A percentile compares a stretch with the other conserved stretches of the same genome.
These are phyloP conservation scores for Haplotaxodon microlepis DNA, from an alignment of 2,113 vertebrate genomes.

Conservation along the genomic window DNA sequence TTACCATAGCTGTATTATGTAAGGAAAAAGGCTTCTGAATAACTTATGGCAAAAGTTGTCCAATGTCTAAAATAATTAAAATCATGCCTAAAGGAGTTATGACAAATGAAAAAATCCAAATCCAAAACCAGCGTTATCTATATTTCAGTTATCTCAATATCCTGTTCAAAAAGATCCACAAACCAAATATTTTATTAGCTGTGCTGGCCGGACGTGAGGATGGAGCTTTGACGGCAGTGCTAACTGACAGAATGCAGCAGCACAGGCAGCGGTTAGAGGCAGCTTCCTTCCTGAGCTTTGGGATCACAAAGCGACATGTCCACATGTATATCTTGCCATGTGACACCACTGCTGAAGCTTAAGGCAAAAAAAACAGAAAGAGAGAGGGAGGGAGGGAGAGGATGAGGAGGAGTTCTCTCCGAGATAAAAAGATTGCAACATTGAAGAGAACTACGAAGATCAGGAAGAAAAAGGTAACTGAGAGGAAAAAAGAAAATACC, in stretches of 20 bases:
- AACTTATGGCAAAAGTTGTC: background rate
- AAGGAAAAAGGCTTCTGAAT: background rate
- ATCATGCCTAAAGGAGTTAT: background rate
- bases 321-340: slow-evolving; percentile 13
- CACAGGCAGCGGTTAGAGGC: slow-evolving; percentile 21
- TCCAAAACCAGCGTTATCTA: background rate
- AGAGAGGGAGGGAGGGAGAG: background rate
- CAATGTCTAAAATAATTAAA: background rate
- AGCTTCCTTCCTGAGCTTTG: slow-evolving; percentile 47
- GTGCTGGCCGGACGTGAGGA: background rate
- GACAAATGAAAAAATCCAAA: background rate
- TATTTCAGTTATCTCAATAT: background rate
- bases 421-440: slow-evolving; percentile 19
- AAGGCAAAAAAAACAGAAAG: background rate
- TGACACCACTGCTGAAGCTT: background rate
- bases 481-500: background rate
- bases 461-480: background rate
- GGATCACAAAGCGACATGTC: slow-evolving; percentile 21
- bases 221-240: slow-evolving; percentile 20
- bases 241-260: slow-evolving; percentile 44
- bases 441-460: background rate
- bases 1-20: background rate
- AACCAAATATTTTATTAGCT: background rate
- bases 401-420: background rate
- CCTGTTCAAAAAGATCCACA: background rate